Conservation (phyloP, 2,888 invertebrate species). For the Lasioglossum zephyrum region DNA sequence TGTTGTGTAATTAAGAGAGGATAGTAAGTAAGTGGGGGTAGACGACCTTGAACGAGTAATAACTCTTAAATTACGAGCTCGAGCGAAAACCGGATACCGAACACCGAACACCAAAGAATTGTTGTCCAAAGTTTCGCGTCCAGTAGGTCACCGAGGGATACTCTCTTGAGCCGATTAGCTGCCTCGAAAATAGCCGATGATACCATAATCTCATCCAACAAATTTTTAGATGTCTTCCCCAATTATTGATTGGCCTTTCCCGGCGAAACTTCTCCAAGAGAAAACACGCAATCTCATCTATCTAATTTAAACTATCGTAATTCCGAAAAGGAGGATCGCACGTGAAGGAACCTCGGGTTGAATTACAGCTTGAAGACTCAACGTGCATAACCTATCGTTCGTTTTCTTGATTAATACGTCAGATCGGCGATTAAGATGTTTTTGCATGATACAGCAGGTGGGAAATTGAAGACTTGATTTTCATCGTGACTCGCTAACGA, state of each 20-base stretch:
- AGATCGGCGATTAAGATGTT: not conserved
- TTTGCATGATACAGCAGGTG: not conserved
- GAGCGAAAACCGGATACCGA: no score
- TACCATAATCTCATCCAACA: not conserved
- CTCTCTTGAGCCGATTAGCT: not conserved
- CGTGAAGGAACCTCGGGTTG: not conserved
- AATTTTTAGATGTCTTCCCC: not conserved
- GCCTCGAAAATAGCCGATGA: not conserved
- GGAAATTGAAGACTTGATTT: not conserved
- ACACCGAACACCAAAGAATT: not conserved
- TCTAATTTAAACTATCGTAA: not conserved
- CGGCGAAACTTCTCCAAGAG: not conserved
- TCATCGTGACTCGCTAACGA: not conserved
- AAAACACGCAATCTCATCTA: not conserved
- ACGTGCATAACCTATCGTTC: accelerated
- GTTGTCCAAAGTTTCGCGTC: not conserved
- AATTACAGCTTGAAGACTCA: not conserved
- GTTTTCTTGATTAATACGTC: not conserved
- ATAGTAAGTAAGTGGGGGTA: no score
- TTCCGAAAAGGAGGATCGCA: not conserved
- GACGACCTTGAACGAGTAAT: not conserved
- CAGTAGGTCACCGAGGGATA: not conserved
- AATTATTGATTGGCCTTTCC: not conserved
- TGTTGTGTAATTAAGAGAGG: not conserved
- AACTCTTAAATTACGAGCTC: not conserved